Percentiles rank a stretch among this genome's conserved stretches.
Evolutionary conservation across 64 coral and sea anemone genomes (phyloP).

Genomic region (Exaiptasia diaphana): DNA sequence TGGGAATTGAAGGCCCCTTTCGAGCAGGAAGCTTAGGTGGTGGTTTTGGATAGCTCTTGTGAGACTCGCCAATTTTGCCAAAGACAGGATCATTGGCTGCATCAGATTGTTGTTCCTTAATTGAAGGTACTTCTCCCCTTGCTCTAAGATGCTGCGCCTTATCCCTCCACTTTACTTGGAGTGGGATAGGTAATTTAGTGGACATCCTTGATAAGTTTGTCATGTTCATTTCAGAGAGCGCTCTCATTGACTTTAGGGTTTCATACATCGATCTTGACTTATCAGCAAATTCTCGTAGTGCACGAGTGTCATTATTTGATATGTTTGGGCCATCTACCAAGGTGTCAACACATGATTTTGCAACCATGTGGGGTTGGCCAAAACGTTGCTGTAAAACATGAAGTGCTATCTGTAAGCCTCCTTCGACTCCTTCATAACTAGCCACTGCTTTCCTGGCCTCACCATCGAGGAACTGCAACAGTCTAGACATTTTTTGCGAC

Average conservation of each 20-base stretch:
- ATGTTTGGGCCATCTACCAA: conserved; percentile 63
- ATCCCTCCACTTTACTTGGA: conserved; percentile 57
- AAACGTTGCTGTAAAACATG: conserved; percentile 51
- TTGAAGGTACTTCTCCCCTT: background rate
- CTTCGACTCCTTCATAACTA: conserved; percentile 49
- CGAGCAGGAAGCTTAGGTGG: background rate
- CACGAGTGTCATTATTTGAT: conserved; percentile 32
- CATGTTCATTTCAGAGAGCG: conserved; percentile 64
- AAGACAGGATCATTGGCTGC: conserved; percentile 49
- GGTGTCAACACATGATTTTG: conserved; percentile 66
- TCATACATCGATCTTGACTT: conserved; percentile 45
- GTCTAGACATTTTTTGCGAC: conserved; percentile 40
- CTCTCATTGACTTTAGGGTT: conserved; percentile 39
- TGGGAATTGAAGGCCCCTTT: background rate
- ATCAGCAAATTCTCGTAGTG: conserved; percentile 43
- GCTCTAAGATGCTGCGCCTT: conserved; percentile 20
- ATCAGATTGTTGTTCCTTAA: conserved; percentile 31
- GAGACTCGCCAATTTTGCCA: conserved; percentile 31
- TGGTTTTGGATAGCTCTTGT: background rate
- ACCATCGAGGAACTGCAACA: conserved; percentile 61
- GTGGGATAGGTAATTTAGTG: conserved; percentile 20
- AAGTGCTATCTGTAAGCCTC: conserved; percentile 37
- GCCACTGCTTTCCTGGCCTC: conserved; percentile 26
- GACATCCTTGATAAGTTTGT: conserved; percentile 42
- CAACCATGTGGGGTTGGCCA: conserved; percentile 58